Percentiles rank a stretch among this genome's conserved stretches.
Conservation (phyloP, 2,797 vertebrate species). For the Orestias chungarensis region DNA sequence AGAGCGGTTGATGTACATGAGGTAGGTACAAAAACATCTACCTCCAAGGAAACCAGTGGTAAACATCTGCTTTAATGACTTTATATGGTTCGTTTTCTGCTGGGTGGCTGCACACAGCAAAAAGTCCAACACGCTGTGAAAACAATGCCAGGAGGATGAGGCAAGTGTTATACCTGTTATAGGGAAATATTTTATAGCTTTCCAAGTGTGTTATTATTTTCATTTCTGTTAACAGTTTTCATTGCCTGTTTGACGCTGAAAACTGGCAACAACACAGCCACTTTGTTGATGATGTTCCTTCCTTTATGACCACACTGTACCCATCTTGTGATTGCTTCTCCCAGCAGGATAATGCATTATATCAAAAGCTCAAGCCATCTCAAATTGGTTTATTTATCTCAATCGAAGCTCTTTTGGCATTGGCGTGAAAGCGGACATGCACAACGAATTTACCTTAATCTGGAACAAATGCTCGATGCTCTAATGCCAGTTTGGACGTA, state of each 20-base stretch:
- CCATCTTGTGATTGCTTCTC: background rate
- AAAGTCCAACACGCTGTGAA: constrained; percentile 29
- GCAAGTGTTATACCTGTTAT: constrained; percentile 20
- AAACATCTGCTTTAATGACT: constrained; percentile 39
- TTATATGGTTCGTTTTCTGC: constrained; percentile 41
- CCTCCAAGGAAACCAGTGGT: constrained; percentile 43
- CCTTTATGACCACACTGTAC: background rate
- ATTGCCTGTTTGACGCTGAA: background rate
- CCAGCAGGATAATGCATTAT: background rate
- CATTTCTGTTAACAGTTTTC: background rate
- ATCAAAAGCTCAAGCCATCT: background rate
- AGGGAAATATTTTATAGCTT: constrained; percentile 15
- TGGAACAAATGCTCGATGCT: background rate
- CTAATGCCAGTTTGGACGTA: background rate
- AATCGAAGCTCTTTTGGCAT: background rate
- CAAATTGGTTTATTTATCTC: background rate
- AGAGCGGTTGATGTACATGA: constrained; percentile 17
- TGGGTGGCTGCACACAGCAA: constrained; percentile 1
- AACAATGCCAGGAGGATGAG: constrained; percentile 39
- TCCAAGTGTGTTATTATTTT: constrained; percentile 11
- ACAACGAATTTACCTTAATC: background rate
- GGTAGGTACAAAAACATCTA: constrained; percentile 12
- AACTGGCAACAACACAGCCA: background rate
- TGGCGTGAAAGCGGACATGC: background rate
- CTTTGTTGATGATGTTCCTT: background rate